These are phyloP conservation scores for Phania funesta DNA, from an alignment of 2,888 invertebrate genomes.

Conservation along the genomic window DNA sequence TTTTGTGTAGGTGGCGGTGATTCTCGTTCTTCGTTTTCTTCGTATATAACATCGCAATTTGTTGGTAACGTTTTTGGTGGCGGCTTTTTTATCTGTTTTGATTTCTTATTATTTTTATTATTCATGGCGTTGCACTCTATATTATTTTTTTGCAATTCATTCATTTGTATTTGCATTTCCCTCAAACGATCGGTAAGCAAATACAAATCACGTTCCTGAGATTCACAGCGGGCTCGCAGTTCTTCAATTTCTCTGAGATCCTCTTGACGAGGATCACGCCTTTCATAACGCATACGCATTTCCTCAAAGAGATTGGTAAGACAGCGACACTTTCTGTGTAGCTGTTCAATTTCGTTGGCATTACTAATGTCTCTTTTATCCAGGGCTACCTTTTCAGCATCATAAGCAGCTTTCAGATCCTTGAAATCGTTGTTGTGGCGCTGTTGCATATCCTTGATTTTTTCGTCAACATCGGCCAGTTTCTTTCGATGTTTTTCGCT, in stretches of 20 bases:
- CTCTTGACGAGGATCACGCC: conserved; percentile 82
- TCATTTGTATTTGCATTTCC: conserved; percentile 82
- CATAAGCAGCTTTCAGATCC: conserved; percentile 79
- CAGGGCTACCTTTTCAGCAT: conserved; percentile 78
- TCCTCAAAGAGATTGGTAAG: conserved; percentile 84
- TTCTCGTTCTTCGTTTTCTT: conserved; percentile 78
- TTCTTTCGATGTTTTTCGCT: conserved; percentile 82
- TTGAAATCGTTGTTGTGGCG: conserved; percentile 79
- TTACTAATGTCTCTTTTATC: conserved; percentile 81
- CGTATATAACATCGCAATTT: conserved; percentile 80
- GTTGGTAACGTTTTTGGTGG: conserved; percentile 79
- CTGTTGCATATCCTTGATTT: conserved; percentile 81
- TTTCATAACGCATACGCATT: conserved; percentile 82
- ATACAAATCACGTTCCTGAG: conserved; percentile 83
- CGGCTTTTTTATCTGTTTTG: conserved; percentile 75
- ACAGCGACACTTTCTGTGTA: conserved; percentile 82
- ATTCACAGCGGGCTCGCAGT: conserved; percentile 82
- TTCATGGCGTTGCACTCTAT: conserved; percentile 68
- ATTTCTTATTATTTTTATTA: conserved; percentile 56
- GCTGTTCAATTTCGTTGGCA: conserved; percentile 82
- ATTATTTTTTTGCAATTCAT: conserved; percentile 74
- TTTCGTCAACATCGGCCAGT: conserved; percentile 78
- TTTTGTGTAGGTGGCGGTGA: conserved; percentile 72
- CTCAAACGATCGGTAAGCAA: conserved; percentile 83
- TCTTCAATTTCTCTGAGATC: conserved; percentile 82